These are phyloP conservation scores for Trachymyrmex septentrionalis DNA, from an alignment of 1,140 invertebrate species.

Conservation along the genomic window DNA sequence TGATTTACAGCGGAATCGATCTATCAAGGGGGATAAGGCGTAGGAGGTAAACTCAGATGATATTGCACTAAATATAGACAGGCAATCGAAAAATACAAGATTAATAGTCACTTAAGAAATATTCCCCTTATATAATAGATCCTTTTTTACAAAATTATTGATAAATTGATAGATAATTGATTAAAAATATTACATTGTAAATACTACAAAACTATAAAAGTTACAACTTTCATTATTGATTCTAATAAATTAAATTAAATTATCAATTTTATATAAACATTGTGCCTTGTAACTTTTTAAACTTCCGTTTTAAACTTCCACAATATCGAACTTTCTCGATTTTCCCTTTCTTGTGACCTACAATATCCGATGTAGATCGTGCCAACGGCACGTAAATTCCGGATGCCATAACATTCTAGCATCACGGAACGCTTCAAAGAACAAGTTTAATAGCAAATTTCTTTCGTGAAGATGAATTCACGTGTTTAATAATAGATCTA, in stretches of 20 bases:
- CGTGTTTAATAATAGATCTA: not conserved
- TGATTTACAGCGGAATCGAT: slow-evolving; percentile 42
- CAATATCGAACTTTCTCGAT: not conserved
- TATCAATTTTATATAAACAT: slow-evolving; percentile 12
- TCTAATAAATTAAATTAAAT: not conserved
- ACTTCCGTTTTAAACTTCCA: not conserved
- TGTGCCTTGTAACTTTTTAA: not conserved
- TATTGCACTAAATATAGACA: not conserved
- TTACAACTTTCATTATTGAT: slow-evolving; percentile 3
- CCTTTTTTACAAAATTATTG: not conserved
- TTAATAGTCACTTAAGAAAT: slow-evolving; percentile 7
- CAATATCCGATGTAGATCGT: slow-evolving; percentile 16
- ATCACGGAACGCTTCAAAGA: slow-evolving; percentile 34
- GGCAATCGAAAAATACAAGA: not conserved
- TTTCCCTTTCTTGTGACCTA: slow-evolving; percentile 13
- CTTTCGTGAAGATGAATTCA: not conserved
- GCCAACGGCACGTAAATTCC: slow-evolving; percentile 59
- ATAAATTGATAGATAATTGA: not conserved
- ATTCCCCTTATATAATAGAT: too few species aligned
- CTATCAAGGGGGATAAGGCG: not conserved
- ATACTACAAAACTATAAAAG: not conserved
- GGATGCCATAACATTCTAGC: slow-evolving; percentile 15
- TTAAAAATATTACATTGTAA: not conserved
- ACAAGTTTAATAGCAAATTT: not conserved
- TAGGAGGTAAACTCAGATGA: not conserved